These are phyloP conservation scores for Stomorhina lunata DNA, from an alignment of 2,888 invertebrate species.

Conservation along the genomic window DNA sequence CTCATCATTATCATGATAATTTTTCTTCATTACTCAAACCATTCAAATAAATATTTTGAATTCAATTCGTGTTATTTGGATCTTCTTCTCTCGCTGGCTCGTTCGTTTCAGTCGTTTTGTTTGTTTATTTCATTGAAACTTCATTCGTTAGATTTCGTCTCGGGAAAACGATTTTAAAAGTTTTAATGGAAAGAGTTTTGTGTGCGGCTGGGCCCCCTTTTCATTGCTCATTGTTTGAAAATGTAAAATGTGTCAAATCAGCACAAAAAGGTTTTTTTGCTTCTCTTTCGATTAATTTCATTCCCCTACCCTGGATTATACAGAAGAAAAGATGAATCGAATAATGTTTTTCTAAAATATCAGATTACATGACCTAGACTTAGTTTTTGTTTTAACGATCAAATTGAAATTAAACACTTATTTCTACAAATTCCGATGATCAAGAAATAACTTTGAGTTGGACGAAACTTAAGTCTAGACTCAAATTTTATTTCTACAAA, in stretches of 20 bases:
- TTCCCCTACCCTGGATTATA: neutral
- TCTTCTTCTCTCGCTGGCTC: too few species aligned
- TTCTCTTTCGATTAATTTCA: neutral
- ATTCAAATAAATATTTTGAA: neutral
- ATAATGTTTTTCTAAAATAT: too few species aligned
- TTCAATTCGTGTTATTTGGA: neutral
- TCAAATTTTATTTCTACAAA: too few species aligned
- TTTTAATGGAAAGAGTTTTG: too few species aligned
- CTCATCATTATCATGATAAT: slow-evolving; percentile 12
- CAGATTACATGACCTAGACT: neutral
- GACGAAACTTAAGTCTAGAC: too few species aligned
- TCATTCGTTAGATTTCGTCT: neutral
- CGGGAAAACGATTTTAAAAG: too few species aligned
- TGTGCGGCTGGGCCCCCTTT: too few species aligned
- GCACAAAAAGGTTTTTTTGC: neutral
- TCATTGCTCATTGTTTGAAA: neutral
- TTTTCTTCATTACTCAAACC: slow-evolving; percentile 24
- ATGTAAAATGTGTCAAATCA: slow-evolving; percentile 40
- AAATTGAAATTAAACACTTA: too few species aligned
- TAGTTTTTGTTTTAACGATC: neutral
- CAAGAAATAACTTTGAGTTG: too few species aligned
- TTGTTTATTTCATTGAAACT: neutral
- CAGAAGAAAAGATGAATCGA: neutral
- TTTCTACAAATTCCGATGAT: too few species aligned
- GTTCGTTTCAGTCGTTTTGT: neutral